Evolutionary conservation across 1,140 invertebrate species (phyloP), one percentile per base, ranked within the genome.

Genomic region (Zaprionus gabonicus): DNA sequence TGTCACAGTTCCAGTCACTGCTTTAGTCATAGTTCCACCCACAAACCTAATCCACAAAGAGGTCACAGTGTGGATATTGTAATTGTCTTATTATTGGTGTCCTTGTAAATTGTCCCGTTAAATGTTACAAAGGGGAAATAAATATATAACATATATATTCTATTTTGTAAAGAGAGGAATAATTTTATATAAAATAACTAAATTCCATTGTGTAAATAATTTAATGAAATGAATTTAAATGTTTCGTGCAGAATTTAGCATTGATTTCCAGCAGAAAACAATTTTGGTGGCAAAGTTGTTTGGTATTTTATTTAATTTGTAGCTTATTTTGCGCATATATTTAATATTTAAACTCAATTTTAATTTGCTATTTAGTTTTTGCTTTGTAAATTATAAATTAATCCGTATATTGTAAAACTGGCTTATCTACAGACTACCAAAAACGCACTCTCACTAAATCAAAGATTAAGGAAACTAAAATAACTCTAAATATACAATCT

Each of bases 371-470:
- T 12, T 25, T 56, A 56, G 53, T 17, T 56, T 28, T 56, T 62
- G 56, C 51, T 55, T 49, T 20, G 10, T 49, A 49, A 5, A 46
- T 49, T 41, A 34, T 44, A 34, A 53, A 25, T 49, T 55, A 44
- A 20, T 53, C 27, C 71, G 34, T 23, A 20, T 67, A 63, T 20
- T 66, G 17, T 62, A 74, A 53, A 56, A 46, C 38, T 66, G 60
- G 59, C 44, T 80, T 78, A 81, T 66, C 67, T 76, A 75, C 41
- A 46, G 41, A 46, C 41, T 46, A 65, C 1, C 58, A 57, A 63
- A 55, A 55, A 56, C 67, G 58, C 75, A 78, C 78, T 59, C 25
- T 53, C 62, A 23, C 64, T 44, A 64, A 23, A 46, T 78, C 68
- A 44, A 23, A 9, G 15, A 25, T 63, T 31, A 41, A 57, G 31